phyloP scores from a whole-genome alignment of 2,888 invertebrate genomes.

The Ophion costatus region DNA sequence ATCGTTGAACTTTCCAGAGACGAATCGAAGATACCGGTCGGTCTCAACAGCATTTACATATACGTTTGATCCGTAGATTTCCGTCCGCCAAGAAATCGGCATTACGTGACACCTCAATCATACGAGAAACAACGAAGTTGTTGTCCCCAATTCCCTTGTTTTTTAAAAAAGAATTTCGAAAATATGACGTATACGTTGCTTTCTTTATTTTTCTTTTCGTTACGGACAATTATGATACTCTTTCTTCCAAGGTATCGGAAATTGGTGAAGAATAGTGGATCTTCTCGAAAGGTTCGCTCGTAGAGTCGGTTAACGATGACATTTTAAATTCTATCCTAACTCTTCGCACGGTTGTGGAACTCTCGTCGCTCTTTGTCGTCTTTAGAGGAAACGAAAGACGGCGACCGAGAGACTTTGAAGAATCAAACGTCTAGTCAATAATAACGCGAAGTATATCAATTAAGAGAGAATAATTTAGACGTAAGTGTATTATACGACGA shows the following conservation, averaged over 20 bases:
- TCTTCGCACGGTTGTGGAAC: conserved; percentile 48
- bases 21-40: conserved; percentile 29
- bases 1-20: conserved; percentile 41
- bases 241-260: neutral
- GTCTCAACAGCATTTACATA: conserved; percentile 18
- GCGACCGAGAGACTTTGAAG: conserved; percentile 35
- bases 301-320: conserved; percentile 5
- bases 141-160: conserved; percentile 8
- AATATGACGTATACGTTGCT: neutral
- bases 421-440: conserved; percentile 65
- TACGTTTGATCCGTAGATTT: conserved; percentile 63
- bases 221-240: neutral
- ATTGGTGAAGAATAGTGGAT: neutral
- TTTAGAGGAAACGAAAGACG: conserved; percentile 38
- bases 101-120: conserved; percentile 21
- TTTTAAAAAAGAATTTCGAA: conserved; percentile 1
- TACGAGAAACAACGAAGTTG: conserved; percentile 51
- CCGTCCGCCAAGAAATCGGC: conserved; percentile 61
- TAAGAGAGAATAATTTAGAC: conserved; percentile 5
- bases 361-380: conserved; percentile 38
- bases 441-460: conserved; percentile 43
- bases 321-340: conserved; percentile 49
- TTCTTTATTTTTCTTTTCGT: neutral
- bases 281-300: neutral
- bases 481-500: conserved; percentile 25